Evolutionary conservation across 1,140 invertebrate genomes (phyloP).

Genomic region (Zaprionus africanus): DNA sequence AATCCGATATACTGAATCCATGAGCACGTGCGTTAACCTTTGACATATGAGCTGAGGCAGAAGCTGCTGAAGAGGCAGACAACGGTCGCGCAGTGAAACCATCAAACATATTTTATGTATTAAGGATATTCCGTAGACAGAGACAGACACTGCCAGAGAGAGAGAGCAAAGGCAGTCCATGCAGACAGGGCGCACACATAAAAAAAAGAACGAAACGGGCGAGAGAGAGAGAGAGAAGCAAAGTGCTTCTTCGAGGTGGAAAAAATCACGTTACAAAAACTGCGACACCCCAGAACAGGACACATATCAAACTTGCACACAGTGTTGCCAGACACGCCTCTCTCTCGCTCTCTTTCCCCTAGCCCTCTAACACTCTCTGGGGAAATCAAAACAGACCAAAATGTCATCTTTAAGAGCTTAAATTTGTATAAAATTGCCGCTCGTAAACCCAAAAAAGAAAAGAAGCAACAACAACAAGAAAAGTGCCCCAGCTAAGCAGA

Average conservation of each 20-base stretch:
- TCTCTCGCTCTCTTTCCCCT: constrained; percentile 5
- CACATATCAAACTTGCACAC: constrained; percentile 33
- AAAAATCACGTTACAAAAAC: constrained; percentile 72
- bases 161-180: constrained; percentile 11
- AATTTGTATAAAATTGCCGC: constrained; percentile 80
- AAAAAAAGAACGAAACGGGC: constrained; percentile 7
- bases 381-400: constrained; percentile 84
- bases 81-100: constrained; percentile 52
- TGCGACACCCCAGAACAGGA: constrained; percentile 29
- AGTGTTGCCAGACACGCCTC: background rate
- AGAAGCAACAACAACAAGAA: constrained; percentile 36
- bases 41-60: constrained; percentile 67
- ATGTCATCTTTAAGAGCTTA: constrained; percentile 84
- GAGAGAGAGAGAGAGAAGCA: background rate
- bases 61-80: constrained; percentile 2
- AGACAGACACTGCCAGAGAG: constrained; percentile 31
- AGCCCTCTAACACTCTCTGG: constrained; percentile 44
- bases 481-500: constrained; percentile 18
- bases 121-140: constrained; percentile 63
- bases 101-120: constrained; percentile 83
- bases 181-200: background rate
- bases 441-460: constrained; percentile 56
- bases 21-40: constrained; percentile 81
- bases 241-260: background rate
- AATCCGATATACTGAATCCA: constrained; percentile 57